These are phyloP conservation scores for Norana najaformis DNA, from an alignment of 2,888 invertebrate species.

Conservation along the genomic window DNA sequence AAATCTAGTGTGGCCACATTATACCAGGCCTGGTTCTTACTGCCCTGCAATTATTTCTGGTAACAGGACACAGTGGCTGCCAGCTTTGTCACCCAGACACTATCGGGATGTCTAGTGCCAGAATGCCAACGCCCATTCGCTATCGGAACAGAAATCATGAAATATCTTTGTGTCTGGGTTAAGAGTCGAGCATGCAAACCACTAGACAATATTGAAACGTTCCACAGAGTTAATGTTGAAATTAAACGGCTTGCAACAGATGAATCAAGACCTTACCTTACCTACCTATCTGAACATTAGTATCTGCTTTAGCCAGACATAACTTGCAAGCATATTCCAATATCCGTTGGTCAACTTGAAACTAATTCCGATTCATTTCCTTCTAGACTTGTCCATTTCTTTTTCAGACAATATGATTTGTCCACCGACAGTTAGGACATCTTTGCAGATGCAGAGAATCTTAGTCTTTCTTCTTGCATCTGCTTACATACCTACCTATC, in stretches of 20 bases:
- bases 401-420: not conserved
- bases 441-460: not conserved
- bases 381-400: not conserved
- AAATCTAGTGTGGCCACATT: no score
- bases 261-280: no score
- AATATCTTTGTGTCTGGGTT: not conserved
- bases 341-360: not conserved
- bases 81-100: no score
- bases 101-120: no score
- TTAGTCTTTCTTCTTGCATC: not conserved
- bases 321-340: not conserved
- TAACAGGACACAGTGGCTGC: no score
- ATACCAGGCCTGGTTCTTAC: no score
- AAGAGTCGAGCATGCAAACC: not conserved
- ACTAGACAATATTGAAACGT: not conserved
- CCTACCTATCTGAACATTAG: not conserved
- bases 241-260: no score
- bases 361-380: not conserved
- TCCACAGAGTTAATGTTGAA: no score
- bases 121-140: no score
- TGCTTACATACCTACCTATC: not conserved
- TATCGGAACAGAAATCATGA: no score
- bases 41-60: no score
- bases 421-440: no score
- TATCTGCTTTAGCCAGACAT: conserved; percentile 5